phyloP scores from a whole-genome alignment of 1,140 invertebrate genomes.

The Ceratitis capitata region DNA sequence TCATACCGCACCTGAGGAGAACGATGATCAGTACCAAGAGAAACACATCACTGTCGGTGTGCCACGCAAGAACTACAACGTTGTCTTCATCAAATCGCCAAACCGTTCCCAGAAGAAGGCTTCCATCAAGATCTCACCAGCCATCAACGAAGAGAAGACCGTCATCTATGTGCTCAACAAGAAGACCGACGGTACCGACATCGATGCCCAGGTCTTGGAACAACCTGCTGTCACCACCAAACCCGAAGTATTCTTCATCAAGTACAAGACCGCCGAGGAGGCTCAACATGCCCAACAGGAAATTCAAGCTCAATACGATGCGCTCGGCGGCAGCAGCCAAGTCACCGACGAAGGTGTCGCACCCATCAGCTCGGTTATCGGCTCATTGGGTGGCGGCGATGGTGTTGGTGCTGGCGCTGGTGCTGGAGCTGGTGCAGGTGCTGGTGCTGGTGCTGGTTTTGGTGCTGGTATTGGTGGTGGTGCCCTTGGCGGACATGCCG shows the following conservation, averaged over 20 bases:
- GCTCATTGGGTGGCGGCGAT: slow-evolving; percentile 52
- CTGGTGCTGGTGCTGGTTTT: slow-evolving; percentile 14
- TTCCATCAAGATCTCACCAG: slow-evolving; percentile 70
- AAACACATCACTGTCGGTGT: slow-evolving; percentile 66
- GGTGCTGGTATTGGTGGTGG: slow-evolving; percentile 33
- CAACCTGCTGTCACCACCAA: slow-evolving; percentile 71
- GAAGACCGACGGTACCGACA: slow-evolving; percentile 65
- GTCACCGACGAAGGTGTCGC: slow-evolving; percentile 61
- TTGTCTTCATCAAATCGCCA: slow-evolving; percentile 88
- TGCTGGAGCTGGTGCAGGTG: slow-evolving; percentile 12
- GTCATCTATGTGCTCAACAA: slow-evolving; percentile 88
- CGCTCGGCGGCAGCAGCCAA: slow-evolving; percentile 60
- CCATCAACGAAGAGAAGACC: slow-evolving; percentile 82
- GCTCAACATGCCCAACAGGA: slow-evolving; percentile 62
- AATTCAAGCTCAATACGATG: slow-evolving; percentile 63
- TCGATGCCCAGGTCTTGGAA: slow-evolving; percentile 58
- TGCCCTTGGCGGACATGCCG: slow-evolving; percentile 43
- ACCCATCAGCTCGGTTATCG: slow-evolving; percentile 62
- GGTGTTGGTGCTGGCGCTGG: slow-evolving; percentile 44
- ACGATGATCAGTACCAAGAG: slow-evolving; percentile 59
- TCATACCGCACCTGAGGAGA: slow-evolving; percentile 62
- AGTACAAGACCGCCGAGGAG: slow-evolving; percentile 76
- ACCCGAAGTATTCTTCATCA: slow-evolving; percentile 80
- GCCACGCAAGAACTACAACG: slow-evolving; percentile 84
- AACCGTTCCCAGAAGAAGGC: slow-evolving; percentile 74